Conservation (phyloP, 2,797 vertebrate species). For the Notamacropus eugenii region DNA sequence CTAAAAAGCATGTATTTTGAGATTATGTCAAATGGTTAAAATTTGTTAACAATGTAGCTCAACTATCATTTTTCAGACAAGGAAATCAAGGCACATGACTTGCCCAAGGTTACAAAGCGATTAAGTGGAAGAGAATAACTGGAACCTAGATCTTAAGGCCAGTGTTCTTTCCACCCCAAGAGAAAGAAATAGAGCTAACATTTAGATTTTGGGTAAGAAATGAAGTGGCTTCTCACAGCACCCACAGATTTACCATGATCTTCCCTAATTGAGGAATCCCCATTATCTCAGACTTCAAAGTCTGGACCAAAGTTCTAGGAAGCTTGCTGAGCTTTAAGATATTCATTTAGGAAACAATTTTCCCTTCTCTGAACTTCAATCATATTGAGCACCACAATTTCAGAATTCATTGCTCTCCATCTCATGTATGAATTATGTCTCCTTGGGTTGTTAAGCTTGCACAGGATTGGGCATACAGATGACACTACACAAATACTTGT, state of each 20-base stretch:
- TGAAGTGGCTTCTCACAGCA: not conserved
- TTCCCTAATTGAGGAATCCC: not conserved
- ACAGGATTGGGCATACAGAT: slow-evolving; percentile 23
- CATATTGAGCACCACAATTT: not conserved
- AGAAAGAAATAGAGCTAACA: not conserved
- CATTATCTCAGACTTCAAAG: not conserved
- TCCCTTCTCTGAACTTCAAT: slow-evolving; percentile 28
- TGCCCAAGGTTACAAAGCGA: not conserved
- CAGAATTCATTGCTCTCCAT: slow-evolving; percentile 26
- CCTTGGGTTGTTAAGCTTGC: slow-evolving; percentile 29
- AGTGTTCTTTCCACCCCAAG: not conserved
- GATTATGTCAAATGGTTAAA: not conserved
- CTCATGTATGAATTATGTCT: slow-evolving; percentile 42
- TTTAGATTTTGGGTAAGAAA: not conserved
- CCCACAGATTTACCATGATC: not conserved
- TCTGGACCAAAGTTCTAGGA: not conserved
- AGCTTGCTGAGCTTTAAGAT: slow-evolving; percentile 1
- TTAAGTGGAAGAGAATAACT: not conserved
- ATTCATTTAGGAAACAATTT: slow-evolving; percentile 18
- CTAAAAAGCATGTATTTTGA: not conserved
- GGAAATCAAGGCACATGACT: not conserved
- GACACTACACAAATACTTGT: slow-evolving; percentile 34
- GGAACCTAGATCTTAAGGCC: not conserved
- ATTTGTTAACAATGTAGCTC: not conserved
- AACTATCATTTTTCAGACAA: not conserved